Evolutionary conservation across 2,797 vertebrate genomes (phyloP).

Genomic region (Sebastes steindachneri): DNA sequence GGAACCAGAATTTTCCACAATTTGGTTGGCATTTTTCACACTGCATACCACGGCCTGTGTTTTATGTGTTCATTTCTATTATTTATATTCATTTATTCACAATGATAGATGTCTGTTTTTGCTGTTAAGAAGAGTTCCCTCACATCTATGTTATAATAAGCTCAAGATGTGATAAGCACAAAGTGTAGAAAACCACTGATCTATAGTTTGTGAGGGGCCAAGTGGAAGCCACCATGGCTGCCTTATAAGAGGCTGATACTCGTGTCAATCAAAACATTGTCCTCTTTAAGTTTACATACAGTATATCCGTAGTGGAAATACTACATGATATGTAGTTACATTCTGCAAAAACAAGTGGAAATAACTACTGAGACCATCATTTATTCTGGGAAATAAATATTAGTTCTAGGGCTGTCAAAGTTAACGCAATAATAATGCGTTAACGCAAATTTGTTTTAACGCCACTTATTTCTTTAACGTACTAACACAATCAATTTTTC

Average conservation of each 20-base stretch:
- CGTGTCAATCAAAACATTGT: neutral
- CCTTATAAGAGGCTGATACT: neutral
- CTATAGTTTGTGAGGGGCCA: neutral
- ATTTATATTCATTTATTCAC: neutral
- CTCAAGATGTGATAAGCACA: neutral
- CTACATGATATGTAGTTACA: neutral
- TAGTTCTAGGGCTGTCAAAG: too few relatives aligned
- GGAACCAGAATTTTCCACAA: neutral
- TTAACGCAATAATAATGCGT: too few relatives aligned
- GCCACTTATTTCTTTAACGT: too few relatives aligned
- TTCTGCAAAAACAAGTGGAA: neutral
- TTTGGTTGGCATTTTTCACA: neutral
- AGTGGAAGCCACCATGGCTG: neutral
- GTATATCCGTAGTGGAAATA: neutral
- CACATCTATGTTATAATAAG: neutral
- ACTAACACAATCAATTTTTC: fast-evolving
- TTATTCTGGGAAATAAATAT: neutral
- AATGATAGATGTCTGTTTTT: neutral
- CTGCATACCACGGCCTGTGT: neutral
- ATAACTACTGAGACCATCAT: neutral
- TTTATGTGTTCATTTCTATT: neutral
- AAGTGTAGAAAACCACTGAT: neutral
- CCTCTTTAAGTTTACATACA: neutral
- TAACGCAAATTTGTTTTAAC: too few relatives aligned
- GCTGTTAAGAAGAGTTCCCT: neutral